Conservation (phyloP, 1,140 invertebrate species). For the Temnothorax curvispinosus region DNA sequence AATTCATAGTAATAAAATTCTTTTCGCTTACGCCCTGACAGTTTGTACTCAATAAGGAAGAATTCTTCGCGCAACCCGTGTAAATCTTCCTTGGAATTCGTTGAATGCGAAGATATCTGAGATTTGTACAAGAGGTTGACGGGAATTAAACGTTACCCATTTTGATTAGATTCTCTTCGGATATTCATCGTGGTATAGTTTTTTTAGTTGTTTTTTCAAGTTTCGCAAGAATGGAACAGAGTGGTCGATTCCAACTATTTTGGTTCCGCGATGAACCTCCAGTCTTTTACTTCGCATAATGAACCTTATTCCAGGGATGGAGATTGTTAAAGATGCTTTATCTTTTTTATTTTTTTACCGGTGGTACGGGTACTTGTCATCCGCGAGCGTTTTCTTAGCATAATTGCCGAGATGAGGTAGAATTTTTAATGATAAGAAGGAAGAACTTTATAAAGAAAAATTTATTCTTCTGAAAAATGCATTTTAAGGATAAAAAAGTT, state of each 20-base stretch:
- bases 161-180: constrained; percentile 71
- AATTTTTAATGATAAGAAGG: constrained; percentile 1
- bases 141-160: constrained; percentile 54
- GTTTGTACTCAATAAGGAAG: constrained; percentile 24
- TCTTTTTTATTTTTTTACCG: constrained; percentile 29
- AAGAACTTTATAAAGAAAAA: not conserved
- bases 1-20: constrained; percentile 59
- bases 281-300: constrained; percentile 64
- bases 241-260: constrained; percentile 58
- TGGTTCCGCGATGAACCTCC: constrained; percentile 46
- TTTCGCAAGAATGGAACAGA: constrained; percentile 16
- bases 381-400: not conserved
- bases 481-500: constrained; percentile 15
- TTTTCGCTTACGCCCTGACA: constrained; percentile 52
- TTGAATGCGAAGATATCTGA: constrained; percentile 51
- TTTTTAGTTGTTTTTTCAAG: constrained; percentile 57
- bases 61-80: constrained; percentile 29
- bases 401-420: constrained; percentile 32
- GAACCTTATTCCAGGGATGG: constrained; percentile 30
- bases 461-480: not conserved
- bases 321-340: constrained; percentile 58
- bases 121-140: constrained; percentile 66
- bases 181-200: constrained; percentile 51
- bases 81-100: constrained; percentile 66
- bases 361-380: not conserved